Evolutionary conservation across 2,888 invertebrate species (phyloP).

Genomic region (Pachliopta kotzebuea): DNA sequence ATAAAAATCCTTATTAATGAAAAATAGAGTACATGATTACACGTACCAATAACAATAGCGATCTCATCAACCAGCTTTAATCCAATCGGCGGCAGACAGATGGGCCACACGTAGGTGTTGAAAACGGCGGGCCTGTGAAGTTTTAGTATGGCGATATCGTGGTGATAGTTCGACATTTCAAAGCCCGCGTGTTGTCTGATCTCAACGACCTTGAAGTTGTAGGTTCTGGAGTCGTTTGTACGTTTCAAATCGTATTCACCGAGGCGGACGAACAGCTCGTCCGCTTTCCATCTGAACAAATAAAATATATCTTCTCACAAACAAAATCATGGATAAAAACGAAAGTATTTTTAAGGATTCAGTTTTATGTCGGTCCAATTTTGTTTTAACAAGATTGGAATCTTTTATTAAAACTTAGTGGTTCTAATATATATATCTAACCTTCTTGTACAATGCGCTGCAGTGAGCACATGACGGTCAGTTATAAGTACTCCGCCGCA

Average conservation of each 20-base stretch:
- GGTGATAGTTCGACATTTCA: slow-evolving; percentile 83
- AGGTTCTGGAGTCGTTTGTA: slow-evolving; percentile 84
- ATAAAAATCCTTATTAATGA: too few relatives aligned
- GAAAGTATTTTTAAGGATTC: too few relatives aligned
- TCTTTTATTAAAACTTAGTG: too few relatives aligned
- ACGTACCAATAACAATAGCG: slow-evolving; percentile 65
- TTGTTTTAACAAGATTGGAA: too few relatives aligned
- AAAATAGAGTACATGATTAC: too few relatives aligned
- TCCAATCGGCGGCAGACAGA: slow-evolving; percentile 88
- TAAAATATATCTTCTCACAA: neutral
- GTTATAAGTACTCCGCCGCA: slow-evolving; percentile 92
- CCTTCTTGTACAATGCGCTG: slow-evolving; percentile 84
- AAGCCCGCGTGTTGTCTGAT: slow-evolving; percentile 85
- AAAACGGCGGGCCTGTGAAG: slow-evolving; percentile 84
- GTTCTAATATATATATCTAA: too few relatives aligned
- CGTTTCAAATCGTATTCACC: slow-evolving; percentile 90
- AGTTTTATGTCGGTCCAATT: too few relatives aligned
- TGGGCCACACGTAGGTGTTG: slow-evolving; percentile 90
- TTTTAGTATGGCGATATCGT: slow-evolving; percentile 89
- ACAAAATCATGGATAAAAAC: too few relatives aligned
- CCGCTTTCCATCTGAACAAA: slow-evolving; percentile 72
- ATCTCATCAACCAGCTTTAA: slow-evolving; percentile 81
- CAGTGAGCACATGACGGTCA: slow-evolving; percentile 88
- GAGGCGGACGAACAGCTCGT: slow-evolving; percentile 84
- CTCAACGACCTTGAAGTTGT: slow-evolving; percentile 84